Evolutionary conservation across 1,140 invertebrate genomes (phyloP).

Genomic region (Bombus consobrinus): DNA sequence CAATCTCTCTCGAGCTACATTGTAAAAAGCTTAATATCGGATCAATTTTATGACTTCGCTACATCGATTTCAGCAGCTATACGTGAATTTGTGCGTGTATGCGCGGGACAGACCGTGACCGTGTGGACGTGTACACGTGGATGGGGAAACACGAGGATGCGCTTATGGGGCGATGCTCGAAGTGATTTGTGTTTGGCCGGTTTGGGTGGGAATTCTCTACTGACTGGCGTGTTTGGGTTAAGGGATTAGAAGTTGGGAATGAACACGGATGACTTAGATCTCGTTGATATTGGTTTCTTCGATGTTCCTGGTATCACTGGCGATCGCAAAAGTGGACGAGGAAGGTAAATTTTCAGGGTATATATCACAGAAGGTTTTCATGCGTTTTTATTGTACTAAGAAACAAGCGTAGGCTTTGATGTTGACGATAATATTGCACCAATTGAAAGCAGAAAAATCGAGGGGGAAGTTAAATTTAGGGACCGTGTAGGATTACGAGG

Average conservation of each 20-base stretch:
- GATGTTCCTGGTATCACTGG: too few relatives aligned
- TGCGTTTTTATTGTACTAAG: neutral
- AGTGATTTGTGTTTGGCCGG: slow-evolving; percentile 2
- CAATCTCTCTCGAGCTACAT: too few relatives aligned
- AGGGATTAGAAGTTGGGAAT: neutral
- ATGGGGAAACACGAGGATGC: slow-evolving; percentile 6
- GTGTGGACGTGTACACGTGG: slow-evolving; percentile 1
- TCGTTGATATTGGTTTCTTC: neutral
- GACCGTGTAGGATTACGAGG: neutral
- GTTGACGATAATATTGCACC: neutral
- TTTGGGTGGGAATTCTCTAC: too few relatives aligned
- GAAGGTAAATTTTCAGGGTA: neutral
- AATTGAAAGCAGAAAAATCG: neutral
- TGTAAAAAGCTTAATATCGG: neutral
- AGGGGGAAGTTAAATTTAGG: neutral
- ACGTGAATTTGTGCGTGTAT: neutral
- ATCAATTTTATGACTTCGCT: neutral
- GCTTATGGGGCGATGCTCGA: neutral
- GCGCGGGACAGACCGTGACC: too few relatives aligned
- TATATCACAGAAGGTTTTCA: neutral
- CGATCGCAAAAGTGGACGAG: neutral
- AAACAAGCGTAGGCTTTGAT: neutral
- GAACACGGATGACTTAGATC: neutral
- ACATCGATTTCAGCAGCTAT: neutral
- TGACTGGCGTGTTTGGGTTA: neutral